Percentiles rank a stretch among this genome's conserved stretches.
Evolutionary conservation across 2,888 invertebrate genomes (phyloP).

Genomic region (Drosophila peninsularis): DNA sequence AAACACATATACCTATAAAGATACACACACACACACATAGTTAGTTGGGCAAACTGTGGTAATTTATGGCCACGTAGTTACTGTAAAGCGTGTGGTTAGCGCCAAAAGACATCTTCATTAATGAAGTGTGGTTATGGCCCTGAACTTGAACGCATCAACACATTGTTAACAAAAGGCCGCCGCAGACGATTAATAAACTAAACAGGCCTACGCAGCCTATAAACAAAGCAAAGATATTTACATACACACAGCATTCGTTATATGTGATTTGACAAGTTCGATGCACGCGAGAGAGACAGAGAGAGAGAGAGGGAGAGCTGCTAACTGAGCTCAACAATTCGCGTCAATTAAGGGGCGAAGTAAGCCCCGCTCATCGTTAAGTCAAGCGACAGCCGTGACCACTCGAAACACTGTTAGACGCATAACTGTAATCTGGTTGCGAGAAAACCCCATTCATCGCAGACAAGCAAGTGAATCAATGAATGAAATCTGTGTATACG

Average conservation of each 20-base stretch:
- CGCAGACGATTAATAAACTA: constrained; percentile 24
- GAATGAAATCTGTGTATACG: constrained; percentile 31
- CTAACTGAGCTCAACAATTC: constrained; percentile 1
- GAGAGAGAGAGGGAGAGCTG: not conserved
- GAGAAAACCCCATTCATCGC: constrained; percentile 43
- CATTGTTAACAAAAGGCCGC: not conserved
- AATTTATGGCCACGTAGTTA: not conserved
- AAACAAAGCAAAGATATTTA: constrained; percentile 1
- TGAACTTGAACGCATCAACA: constrained; percentile 55
- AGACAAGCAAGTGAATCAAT: constrained; percentile 8
- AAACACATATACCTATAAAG: constrained; percentile 10
- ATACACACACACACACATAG: not conserved
- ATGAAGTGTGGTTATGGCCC: constrained; percentile 34
- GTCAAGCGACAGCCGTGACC: constrained; percentile 24
- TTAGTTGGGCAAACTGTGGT: not conserved
- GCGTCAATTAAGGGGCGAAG: constrained; percentile 25
- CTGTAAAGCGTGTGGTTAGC: constrained; percentile 2
- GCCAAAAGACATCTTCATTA: constrained; percentile 30
- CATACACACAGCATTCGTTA: constrained; percentile 6
- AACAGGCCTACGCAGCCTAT: constrained; percentile 6
- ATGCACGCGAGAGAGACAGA: constrained; percentile 18
- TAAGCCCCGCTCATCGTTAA: constrained; percentile 8
- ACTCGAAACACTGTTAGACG: constrained; percentile 7
- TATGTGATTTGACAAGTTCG: constrained; percentile 42
- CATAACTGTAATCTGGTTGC: constrained; percentile 30